Evolutionary conservation across 2,888 invertebrate species (phyloP).

Genomic region (Drosophila lacicola): DNA sequence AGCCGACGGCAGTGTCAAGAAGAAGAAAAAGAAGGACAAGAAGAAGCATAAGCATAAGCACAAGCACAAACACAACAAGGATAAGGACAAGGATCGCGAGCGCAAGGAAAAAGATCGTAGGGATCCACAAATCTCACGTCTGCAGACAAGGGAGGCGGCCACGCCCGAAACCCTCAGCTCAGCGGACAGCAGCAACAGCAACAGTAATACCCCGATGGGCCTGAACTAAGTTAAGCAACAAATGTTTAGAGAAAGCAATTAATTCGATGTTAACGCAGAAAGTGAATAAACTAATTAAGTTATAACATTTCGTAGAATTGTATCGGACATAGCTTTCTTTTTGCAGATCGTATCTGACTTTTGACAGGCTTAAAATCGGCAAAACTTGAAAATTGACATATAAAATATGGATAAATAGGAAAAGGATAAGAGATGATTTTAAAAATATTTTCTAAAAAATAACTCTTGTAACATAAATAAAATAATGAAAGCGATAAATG

Average conservation of each 20-base stretch:
- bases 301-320: not conserved
- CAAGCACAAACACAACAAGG: conserved; percentile 92
- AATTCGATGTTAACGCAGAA: conserved; percentile 4
- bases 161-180: conserved; percentile 85
- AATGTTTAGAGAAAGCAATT: not conserved
- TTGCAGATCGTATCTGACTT: not conserved
- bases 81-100: conserved; percentile 84
- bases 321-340: too few species aligned
- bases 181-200: conserved; percentile 85
- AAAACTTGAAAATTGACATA: too few species aligned
- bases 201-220: conserved; percentile 80
- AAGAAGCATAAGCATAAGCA: conserved; percentile 92
- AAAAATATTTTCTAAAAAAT: not conserved
- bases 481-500: too few species aligned
- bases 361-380: not conserved
- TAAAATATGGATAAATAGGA: not conserved
- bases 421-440: not conserved
- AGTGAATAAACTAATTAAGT: conserved; percentile 9
- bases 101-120: conserved; percentile 86
- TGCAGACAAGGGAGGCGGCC: conserved; percentile 83
- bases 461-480: too few species aligned
- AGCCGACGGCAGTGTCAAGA: conserved; percentile 87
- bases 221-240: conserved; percentile 43
- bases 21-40: conserved; percentile 92
- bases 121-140: conserved; percentile 82